Evolutionary conservation across 2,888 invertebrate species (phyloP), one percentile per base, ranked within the genome.

Genomic region (Callosobruchus maculatus): DNA sequence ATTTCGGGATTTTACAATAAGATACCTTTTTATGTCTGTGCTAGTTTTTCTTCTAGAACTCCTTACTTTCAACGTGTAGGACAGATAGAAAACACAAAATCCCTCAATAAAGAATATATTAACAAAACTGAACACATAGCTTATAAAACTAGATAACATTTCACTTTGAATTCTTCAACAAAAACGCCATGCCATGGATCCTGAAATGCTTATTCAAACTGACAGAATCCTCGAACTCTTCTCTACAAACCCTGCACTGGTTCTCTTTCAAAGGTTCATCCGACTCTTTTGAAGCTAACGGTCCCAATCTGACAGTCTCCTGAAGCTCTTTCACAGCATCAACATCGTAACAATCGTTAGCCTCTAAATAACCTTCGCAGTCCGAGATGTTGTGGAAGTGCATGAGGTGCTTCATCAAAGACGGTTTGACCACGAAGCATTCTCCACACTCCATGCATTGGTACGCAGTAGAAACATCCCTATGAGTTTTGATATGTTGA

Each of bases 131-230:
- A 26, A 26, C n/a, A n/a, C n/a, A n/a, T 22, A 70, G 18, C 26
- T 71, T 71, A 21, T 30, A n/a, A 21, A 49, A 49, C 49, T 49
- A 49, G 1, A 49, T 49, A 49, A 49, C 49, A 5, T 77, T 74
- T 73, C 78, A 83, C 76, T 83, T 83, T 13, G 77, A 78, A 77
- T 92, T 89, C 66, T 80, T 84, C 81, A 88, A 87, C 66, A 93
- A 84, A 84, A 94, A 95, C 0, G 94, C 95, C 94, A 95, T 94
- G 0, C 95, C 95, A 85, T 95, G 95, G 2, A 91, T 91, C 81
- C 95, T 88, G 81, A 93, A 91, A 85, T 95, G 95, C 81, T 92
- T 92, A 80, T 92, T 91, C 70, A 94, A 88, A 67, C 90, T 89
- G 68, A 89, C 87, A 67, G 90, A 86, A 81, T 89, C 88, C 22